Base-by-base conservation (phyloP, 2,113 vertebrate species). In the Planiliza haematocheilus region DNA sequence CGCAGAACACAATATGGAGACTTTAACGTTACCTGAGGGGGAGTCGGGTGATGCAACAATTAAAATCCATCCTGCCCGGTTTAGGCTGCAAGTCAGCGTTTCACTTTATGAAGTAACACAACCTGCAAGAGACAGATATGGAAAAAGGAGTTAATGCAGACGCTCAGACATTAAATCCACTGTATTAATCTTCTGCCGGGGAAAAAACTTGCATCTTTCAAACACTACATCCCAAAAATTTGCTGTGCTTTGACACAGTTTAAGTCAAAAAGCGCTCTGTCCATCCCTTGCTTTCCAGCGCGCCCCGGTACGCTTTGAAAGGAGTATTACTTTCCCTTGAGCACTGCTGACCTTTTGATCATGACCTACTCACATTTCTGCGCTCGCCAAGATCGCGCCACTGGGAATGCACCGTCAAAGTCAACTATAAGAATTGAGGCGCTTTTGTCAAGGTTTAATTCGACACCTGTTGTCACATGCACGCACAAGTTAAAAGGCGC, bases 271-370 rank as follows among this genome's bases (percentile, higher is more conserved):
- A n/a, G n/a, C n/a, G n/a, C n/a, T 4, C 16, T 13, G 16, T 34
- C 24, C 4, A 5, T 6, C 4, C 17, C 45, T 11, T 55, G 0
- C 24, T 30, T 30, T 30, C 5, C 24, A 30, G 14, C 46, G 0
- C 12, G 34, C 18, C 36, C 37, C 30, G 12, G 34, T 36, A 12
- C n/a, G 51, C 60, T 66, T 53, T 36, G 20, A 70, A 58, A 53
- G 17, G 17, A 10, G 50, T 53, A 62, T 59, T 52, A 45, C 53
- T 67, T 68, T 58, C 73, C 70, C n/a, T 2, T 3, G 37, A 59
- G 45, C 18, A 71, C 17, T 1, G 16, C 20, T 81, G 77, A 81
- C 81, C 77, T 86, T 86, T 78, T 56, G 8, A 52, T 64, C 4
- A 10, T 42, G 74, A 8, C 74, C 75, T 14, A 2, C 18, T 76